A percentile compares a stretch with the other conserved stretches of the same genome.
Conservation (phyloP, 2,888 invertebrate species). For the Meghimatium bilineatum region DNA sequence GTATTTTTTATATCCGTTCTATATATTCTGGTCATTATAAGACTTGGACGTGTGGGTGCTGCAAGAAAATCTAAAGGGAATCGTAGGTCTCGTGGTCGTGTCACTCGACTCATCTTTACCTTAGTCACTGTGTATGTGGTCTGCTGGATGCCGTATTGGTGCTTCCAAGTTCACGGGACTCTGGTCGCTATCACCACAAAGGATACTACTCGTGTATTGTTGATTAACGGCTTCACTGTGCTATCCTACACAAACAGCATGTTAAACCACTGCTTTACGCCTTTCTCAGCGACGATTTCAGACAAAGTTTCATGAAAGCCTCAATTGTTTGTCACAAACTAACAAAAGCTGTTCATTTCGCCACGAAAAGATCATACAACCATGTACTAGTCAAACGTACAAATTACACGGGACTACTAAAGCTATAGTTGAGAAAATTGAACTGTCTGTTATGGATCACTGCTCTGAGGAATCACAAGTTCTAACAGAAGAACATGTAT, state of each 20-base stretch:
- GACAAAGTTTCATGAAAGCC: slow-evolving; percentile 75
- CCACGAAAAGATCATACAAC: slow-evolving; percentile 67
- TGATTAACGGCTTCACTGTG: slow-evolving; percentile 73
- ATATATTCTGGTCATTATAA: slow-evolving; percentile 72
- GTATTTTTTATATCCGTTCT: slow-evolving; percentile 73
- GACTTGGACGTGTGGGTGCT: slow-evolving; percentile 71
- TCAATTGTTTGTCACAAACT: slow-evolving; percentile 66
- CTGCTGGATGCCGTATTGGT: slow-evolving; percentile 76
- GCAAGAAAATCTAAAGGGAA: slow-evolving; percentile 73
- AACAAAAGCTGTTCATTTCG: slow-evolving; percentile 51
- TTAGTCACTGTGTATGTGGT: slow-evolving; percentile 75
- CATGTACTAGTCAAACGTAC: slow-evolving; percentile 55
- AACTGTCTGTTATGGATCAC: slow-evolving; percentile 50
- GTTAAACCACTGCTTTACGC: slow-evolving; percentile 75
- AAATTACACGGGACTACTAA: slow-evolving; percentile 34
- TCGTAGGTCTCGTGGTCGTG: slow-evolving; percentile 71
- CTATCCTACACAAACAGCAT: slow-evolving; percentile 75
- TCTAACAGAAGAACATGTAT: slow-evolving; percentile 1
- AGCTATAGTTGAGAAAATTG: slow-evolving; percentile 51
- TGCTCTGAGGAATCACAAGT: background rate
- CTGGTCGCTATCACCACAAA: slow-evolving; percentile 43
- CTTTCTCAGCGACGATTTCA: slow-evolving; percentile 75
- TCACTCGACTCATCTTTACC: slow-evolving; percentile 75
- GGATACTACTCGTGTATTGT: slow-evolving; percentile 59
- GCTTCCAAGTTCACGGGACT: slow-evolving; percentile 69